These are phyloP conservation scores for Acrocyrtus sp. DNA, from an alignment of 2,888 invertebrate genomes.

Conservation along the genomic window DNA sequence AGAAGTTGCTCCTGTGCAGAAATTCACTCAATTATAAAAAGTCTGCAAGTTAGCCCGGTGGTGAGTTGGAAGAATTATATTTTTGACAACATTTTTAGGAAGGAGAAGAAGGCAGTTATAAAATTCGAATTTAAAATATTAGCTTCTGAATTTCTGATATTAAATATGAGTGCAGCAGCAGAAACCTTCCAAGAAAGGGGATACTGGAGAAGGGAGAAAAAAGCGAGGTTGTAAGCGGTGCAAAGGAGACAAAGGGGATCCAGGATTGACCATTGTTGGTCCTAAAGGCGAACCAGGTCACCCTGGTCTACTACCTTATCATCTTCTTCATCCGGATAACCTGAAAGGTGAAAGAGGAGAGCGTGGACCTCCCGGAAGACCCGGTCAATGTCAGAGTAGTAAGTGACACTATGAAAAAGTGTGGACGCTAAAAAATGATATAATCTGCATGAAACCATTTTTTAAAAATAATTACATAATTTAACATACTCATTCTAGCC, in stretches of 20 bases:
- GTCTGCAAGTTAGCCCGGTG: conserved; percentile 11
- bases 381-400: conserved; percentile 12
- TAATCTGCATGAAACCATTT: no score
- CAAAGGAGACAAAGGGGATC: conserved; percentile 28
- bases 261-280: conserved; percentile 27
- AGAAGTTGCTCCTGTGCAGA: conserved; percentile 27
- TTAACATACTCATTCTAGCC: no score
- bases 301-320: conserved; percentile 22
- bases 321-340: conserved; percentile 19
- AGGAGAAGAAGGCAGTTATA: neutral
- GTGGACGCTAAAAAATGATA: no score
- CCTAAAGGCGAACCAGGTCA: conserved; percentile 40
- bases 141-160: neutral
- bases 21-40: conserved; percentile 12
- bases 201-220: neutral
- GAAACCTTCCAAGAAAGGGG: conserved; percentile 22
- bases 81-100: neutral
- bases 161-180: no score
- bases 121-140: neutral
- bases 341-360: conserved; percentile 27
- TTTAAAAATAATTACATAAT: no score
- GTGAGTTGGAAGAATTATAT: neutral
- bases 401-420: conserved; percentile 5
- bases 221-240: conserved; percentile 13
- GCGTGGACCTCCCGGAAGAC: conserved; percentile 21